Conservation (phyloP, 92 coral and sea anemone genomes). For the Zoanthus solanderi region DNA sequence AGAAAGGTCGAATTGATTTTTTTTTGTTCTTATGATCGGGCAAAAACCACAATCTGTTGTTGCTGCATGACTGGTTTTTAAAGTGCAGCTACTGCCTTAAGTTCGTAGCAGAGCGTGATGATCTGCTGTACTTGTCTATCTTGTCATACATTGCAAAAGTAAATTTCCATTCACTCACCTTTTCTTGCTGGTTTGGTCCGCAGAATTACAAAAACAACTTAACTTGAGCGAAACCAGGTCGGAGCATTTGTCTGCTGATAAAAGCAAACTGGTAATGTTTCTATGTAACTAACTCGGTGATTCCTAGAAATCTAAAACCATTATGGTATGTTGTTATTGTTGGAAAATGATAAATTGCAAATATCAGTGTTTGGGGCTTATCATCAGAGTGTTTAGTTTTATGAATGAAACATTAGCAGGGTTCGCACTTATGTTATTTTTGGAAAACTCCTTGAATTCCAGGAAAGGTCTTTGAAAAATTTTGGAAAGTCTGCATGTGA, state of each 20-base stretch:
- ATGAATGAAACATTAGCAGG: too few species aligned
- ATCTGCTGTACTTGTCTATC: background rate
- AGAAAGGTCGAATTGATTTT: too few species aligned
- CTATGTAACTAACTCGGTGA: background rate
- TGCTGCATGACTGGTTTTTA: too few species aligned
- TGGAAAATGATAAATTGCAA: background rate
- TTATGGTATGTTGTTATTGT: background rate
- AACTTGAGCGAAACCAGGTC: conserved; percentile 80
- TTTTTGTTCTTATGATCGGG: too few species aligned
- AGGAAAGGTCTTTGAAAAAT: background rate
- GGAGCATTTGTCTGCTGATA: conserved; percentile 76
- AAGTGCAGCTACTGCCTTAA: too few species aligned
- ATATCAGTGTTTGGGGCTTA: background rate
- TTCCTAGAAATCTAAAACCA: background rate
- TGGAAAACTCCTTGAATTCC: background rate
- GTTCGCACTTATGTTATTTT: background rate
- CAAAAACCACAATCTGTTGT: too few species aligned
- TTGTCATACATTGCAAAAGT: background rate
- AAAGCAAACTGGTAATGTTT: conserved; percentile 77
- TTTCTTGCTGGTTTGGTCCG: conserved; percentile 17
- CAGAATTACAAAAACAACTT: conserved; percentile 87
- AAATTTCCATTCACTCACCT: background rate
- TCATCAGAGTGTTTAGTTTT: background rate
- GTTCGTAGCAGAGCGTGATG: too few species aligned
- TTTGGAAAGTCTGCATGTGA: too few species aligned